phyloP scores from a whole-genome alignment of 2,113 vertebrate species.

The Ovis canadensis region DNA sequence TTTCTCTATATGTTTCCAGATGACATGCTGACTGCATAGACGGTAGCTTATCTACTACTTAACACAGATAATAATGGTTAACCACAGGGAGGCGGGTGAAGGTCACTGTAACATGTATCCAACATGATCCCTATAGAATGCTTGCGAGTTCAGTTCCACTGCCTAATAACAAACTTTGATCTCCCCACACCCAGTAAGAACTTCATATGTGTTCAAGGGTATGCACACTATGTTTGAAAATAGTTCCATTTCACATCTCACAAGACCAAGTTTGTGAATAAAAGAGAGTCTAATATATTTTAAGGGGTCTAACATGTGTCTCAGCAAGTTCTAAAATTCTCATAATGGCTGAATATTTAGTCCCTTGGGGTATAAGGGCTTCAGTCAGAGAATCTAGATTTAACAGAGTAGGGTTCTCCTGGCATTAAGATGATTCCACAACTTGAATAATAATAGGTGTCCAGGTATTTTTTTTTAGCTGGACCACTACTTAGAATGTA shows the following conservation, averaged over 20 bases:
- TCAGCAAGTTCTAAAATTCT: conserved; percentile 62
- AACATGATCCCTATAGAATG: neutral
- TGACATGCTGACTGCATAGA: neutral
- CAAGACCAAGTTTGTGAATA: conserved; percentile 41
- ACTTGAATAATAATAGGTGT: neutral
- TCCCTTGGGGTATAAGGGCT: conserved; percentile 24
- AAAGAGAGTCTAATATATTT: conserved; percentile 55
- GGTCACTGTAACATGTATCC: neutral
- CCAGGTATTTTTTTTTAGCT: neutral
- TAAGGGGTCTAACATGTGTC: conserved; percentile 61
- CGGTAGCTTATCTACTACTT: neutral
- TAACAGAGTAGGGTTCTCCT: conserved; percentile 35
- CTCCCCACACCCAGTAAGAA: neutral
- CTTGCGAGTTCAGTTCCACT: neutral
- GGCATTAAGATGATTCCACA: conserved; percentile 27
- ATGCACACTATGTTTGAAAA: conserved; percentile 44
- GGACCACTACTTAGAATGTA: neutral
- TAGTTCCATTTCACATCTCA: conserved; percentile 61
- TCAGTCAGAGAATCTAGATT: conserved; percentile 31
- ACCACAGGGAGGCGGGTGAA: neutral
- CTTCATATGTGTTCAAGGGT: conserved; percentile 37
- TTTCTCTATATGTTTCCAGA: neutral
- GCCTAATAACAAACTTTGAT: conserved; percentile 33
- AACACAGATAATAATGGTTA: neutral
- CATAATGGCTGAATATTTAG: conserved; percentile 43